Conservation (phyloP, 2,888 invertebrate genomes). For the Cheilosia scutellata region DNA sequence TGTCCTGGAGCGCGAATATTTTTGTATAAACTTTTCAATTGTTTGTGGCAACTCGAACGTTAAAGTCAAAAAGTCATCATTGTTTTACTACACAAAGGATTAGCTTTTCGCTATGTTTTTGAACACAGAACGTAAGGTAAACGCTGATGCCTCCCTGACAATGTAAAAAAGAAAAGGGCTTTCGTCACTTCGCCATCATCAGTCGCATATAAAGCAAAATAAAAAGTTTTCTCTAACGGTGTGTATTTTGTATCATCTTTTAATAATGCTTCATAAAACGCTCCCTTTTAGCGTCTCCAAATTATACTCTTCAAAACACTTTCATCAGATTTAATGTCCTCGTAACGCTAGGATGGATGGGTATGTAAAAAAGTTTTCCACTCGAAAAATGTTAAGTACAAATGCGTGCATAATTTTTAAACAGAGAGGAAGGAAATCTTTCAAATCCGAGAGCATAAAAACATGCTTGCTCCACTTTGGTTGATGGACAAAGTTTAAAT, state of each 20-base stretch:
- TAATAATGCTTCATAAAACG: slow-evolving; percentile 20
- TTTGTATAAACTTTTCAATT: slow-evolving; percentile 42
- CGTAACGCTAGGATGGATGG: background rate
- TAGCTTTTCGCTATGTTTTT: slow-evolving; percentile 3
- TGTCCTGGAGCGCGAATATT: background rate
- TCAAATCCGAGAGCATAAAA: background rate
- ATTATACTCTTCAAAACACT: background rate
- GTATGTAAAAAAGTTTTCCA: background rate
- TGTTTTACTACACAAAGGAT: slow-evolving; percentile 52
- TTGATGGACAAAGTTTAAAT: slow-evolving; percentile 27
- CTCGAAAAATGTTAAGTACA: background rate
- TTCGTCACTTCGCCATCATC: slow-evolving; percentile 27
- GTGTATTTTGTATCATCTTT: background rate
- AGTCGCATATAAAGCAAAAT: slow-evolving; percentile 5
- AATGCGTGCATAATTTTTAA: slow-evolving; percentile 10
- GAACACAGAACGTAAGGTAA: slow-evolving; percentile 11
- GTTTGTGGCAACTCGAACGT: slow-evolving; percentile 37
- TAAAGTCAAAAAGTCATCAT: slow-evolving; percentile 23
- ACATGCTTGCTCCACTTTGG: background rate
- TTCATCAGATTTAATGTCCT: slow-evolving; percentile 11
- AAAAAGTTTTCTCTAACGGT: background rate
- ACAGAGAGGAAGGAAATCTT: background rate
- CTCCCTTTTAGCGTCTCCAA: slow-evolving; percentile 1
- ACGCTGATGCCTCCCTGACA: slow-evolving; percentile 5
- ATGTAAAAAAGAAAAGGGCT: background rate